Base-by-base conservation (phyloP, 2,113 vertebrate species). In the Otocyon megalotis region DNA sequence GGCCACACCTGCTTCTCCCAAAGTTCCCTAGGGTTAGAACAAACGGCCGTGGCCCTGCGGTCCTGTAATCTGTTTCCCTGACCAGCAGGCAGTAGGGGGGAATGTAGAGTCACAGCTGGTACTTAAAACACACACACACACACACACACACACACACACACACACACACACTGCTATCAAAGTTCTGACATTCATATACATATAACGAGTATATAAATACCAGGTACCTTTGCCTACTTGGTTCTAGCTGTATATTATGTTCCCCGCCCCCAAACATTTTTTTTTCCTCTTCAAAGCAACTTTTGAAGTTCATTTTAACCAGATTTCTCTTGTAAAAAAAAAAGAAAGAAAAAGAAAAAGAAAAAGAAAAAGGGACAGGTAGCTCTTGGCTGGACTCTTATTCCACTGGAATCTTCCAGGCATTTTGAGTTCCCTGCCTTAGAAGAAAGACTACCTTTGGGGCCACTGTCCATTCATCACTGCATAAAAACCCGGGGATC, bases 71-170 rank as follows among this genome's bases (percentile, higher is more conserved):
- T 62, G 76, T 69, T 79, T 94, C 71, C 92, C 67, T 15, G 82
- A 88, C 37, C 48, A 69, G 81, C 32, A 76, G 58, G 67, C 76
- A 43, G 24, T 22, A 56, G 87, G 80, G 20, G 58, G 71, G 65
- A 43, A 60, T 8, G 20, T 19, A 26, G 82, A 91, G 50, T 48
- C 37, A 48, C 88, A 97, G 94, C 72, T 93, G 94, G 76, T 81
- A 58, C 88, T 95, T 93, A 11, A 26, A 63, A 43, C 43, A 43
- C 43, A 43, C 43, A 43, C 43, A 43, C 43, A 43, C 43, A 43
- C 43, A 43, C 43, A 43, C 43, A 43, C 43, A 43, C 43, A 43
- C 43, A 43, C 43, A 43, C 43, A 43, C 43, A 6, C 43, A 7
- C 43, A 43, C 43, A 43, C 43, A 43, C 43, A 0, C 43, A 43